Conservation (phyloP, 1,140 invertebrate genomes). For the Temnothorax nylanderi region DNA sequence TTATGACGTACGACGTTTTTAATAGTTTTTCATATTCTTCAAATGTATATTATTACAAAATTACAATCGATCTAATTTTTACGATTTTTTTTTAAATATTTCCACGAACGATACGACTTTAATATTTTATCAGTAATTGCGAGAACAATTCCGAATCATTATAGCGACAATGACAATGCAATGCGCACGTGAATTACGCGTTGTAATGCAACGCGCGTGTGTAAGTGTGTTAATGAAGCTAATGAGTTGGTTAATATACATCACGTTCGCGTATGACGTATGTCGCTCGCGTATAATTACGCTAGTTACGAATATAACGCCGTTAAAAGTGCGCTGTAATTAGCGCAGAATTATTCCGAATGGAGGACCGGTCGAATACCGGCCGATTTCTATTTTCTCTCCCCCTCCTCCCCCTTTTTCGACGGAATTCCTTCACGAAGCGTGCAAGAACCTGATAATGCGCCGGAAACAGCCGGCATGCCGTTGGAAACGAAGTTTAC, state of each 20-base stretch:
- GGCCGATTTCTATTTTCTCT: constrained; percentile 12
- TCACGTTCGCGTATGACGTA: constrained; percentile 49
- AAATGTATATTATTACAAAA: background rate
- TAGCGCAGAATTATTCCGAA: constrained; percentile 40
- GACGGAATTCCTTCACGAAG: constrained; percentile 3
- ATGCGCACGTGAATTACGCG: constrained; percentile 20
- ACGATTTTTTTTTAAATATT: background rate
- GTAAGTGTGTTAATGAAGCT: constrained; percentile 51
- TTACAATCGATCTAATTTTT: background rate
- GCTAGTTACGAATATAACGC: constrained; percentile 38
- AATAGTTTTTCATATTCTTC: background rate
- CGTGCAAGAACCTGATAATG: constrained; percentile 41
- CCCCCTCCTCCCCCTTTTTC: background rate
- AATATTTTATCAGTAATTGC: constrained; percentile 9
- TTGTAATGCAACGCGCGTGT: constrained; percentile 10
- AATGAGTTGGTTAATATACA: constrained; percentile 62
- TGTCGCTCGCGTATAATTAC: constrained; percentile 45
- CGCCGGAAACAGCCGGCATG: constrained; percentile 13
- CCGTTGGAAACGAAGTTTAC: constrained; percentile 57
- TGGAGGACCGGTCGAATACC: background rate
- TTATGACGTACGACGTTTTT: background rate
- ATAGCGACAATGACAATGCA: constrained; percentile 38
- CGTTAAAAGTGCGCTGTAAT: constrained; percentile 44
- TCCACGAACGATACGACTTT: background rate
- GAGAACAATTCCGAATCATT: constrained; percentile 33